phyloP scores from a whole-genome alignment of 30 jellyfish, hydroid and myxozoan genomes.

The Catostylus mosaicus region DNA sequence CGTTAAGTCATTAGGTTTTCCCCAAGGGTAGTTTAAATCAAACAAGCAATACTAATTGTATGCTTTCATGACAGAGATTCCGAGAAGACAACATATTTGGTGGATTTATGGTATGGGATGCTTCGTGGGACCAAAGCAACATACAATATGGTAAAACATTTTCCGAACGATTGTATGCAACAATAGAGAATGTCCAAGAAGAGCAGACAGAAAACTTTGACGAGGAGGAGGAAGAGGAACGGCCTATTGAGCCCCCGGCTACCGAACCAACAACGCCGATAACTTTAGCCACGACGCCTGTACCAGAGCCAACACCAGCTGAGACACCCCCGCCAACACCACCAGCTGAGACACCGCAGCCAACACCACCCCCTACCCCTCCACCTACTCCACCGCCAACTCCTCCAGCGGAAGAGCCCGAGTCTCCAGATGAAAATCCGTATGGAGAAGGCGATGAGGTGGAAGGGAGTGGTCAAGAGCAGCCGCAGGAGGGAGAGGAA shows the following conservation, averaged over 20 bases:
- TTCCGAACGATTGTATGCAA: constrained; percentile 34
- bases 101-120: constrained; percentile 78
- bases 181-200: constrained; percentile 38
- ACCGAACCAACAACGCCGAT: constrained; percentile 55
- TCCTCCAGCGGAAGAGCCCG: constrained; percentile 35
- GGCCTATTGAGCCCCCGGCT: constrained; percentile 67
- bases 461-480: constrained; percentile 60
- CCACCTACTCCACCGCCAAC: constrained; percentile 63
- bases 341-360: constrained; percentile 9
- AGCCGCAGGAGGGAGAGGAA: constrained; percentile 44
- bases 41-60: no score
- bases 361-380: constrained; percentile 41
- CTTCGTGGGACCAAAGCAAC: constrained; percentile 69
- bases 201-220: constrained; percentile 47
- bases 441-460: constrained; percentile 56
- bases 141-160: constrained; percentile 56
- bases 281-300: constrained; percentile 54
- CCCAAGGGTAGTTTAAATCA: no score
- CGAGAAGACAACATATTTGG: constrained; percentile 53
- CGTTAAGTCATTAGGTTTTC: no score
- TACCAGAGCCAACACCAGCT: constrained; percentile 29
- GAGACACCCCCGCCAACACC: constrained; percentile 43
- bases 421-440: constrained; percentile 61
- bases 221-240: constrained; percentile 66
- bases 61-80: constrained; percentile 36